These are phyloP conservation scores for Arge pagana DNA, from an alignment of 2,888 invertebrate species.

Conservation along the genomic window DNA sequence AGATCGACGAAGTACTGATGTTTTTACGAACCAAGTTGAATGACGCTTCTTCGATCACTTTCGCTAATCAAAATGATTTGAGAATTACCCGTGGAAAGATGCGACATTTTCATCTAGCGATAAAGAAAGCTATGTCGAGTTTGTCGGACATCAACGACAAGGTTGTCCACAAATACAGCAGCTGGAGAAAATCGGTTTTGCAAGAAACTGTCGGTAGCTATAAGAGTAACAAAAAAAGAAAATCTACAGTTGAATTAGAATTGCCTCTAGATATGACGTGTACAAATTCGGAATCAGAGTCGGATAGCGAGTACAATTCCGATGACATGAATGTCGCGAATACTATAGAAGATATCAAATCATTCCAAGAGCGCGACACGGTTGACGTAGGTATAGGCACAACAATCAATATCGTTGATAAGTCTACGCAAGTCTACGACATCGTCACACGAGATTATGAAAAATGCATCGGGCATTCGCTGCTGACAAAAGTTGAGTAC, in stretches of 20 bases:
- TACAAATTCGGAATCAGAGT: constrained; percentile 37
- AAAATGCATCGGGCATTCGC: constrained; percentile 46
- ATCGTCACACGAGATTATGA: constrained; percentile 45
- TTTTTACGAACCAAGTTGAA: constrained; percentile 1
- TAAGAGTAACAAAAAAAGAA: neutral
- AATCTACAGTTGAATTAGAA: constrained; percentile 2
- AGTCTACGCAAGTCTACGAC: constrained; percentile 44
- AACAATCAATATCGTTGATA: constrained; percentile 26
- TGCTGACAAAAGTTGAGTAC: constrained; percentile 38
- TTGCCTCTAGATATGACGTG: constrained; percentile 47
- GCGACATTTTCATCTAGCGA: constrained; percentile 38
- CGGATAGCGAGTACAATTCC: constrained; percentile 21
- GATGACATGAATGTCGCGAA: constrained; percentile 30
- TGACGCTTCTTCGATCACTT: neutral
- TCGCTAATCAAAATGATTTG: constrained; percentile 7
- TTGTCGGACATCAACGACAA: constrained; percentile 44
- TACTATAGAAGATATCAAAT: constrained; percentile 11
- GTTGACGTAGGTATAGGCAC: constrained; percentile 32
- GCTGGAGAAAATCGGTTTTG: constrained; percentile 8
- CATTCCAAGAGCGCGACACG: constrained; percentile 35
- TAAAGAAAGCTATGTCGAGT: constrained; percentile 39
- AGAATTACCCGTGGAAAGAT: constrained; percentile 31
- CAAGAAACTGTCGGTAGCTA: neutral
- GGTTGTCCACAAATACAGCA: constrained; percentile 31
- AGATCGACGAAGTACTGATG: constrained; percentile 6